Evolutionary conservation across 2,113 vertebrate genomes (phyloP), one percentile per base, ranked within the genome.

Genomic region (Philantomba maxwellii): DNA sequence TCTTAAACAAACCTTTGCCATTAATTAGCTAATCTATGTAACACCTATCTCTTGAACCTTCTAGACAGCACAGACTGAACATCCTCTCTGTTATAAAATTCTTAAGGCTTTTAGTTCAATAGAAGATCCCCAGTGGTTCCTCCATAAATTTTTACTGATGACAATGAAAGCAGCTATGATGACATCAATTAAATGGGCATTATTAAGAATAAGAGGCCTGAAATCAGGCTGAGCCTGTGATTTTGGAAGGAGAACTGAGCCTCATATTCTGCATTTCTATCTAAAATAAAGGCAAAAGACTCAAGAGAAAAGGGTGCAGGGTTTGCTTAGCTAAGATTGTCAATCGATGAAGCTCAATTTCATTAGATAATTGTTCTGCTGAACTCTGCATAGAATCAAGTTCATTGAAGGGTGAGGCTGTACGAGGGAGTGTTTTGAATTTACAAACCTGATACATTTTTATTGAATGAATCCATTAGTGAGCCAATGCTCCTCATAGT

Each of bases 141-240:
- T 83, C 39, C 85, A 73, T 93, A 92, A 91, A 51, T 96, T 92
- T 66, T 95, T 96, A 91, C 57, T 81, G 43, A 75, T 66, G 23
- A 66, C n/a, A 36, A 55, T 82, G 51, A 78, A 12, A 91, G 8
- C 49, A 49, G 25, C 66, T 86, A 86, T 62, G 70, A 91, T 93
- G 43, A 25, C 0, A 87, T n/a, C 57, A 78, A 86, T 92, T 88
- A 96, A 88, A 80, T 45, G 49, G 62, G 6, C 19, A 53, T 89
- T 89, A 86, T 57, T 81, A 85, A 47, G 53, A 83, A 66, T 8
- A 16, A 94, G 43, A 87, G 87, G 25, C 2, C 36, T 87, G 49
- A 77, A 87, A 83, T 87, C 45, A 78, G 15, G 7, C 23, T 64
- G 17, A 87, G 12, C 60, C 6, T 53, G 13, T 60, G 33, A 26